Evolutionary conservation across 2,888 invertebrate species (phyloP).

Genomic region (Liodrosophila aerea): DNA sequence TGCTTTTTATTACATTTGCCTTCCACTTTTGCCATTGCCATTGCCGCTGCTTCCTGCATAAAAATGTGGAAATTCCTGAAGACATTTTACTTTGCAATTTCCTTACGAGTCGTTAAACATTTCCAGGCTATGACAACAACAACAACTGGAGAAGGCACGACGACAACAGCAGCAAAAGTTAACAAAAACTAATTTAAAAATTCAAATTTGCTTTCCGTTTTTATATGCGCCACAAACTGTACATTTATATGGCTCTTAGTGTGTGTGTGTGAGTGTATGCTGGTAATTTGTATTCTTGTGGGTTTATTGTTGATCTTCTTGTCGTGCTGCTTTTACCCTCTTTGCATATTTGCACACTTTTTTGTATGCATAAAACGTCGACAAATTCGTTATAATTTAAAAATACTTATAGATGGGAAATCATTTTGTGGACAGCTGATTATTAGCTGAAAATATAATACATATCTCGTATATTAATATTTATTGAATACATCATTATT

Average conservation of each 20-base stretch:
- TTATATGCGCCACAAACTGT: slow-evolving; percentile 74
- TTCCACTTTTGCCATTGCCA: slow-evolving; percentile 17
- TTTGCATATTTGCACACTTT: slow-evolving; percentile 39
- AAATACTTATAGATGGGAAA: slow-evolving; percentile 9
- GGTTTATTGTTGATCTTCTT: slow-evolving; percentile 75
- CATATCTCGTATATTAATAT: too few relatives aligned
- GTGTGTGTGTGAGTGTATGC: slow-evolving; percentile 34
- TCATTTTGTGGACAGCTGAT: too few relatives aligned
- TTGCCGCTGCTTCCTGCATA: slow-evolving; percentile 56
- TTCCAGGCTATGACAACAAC: slow-evolving; percentile 66
- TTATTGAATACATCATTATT: too few relatives aligned
- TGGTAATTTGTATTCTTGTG: slow-evolving; percentile 80
- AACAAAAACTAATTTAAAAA: slow-evolving; percentile 83
- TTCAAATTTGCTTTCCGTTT: slow-evolving; percentile 81
- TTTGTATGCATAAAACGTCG: slow-evolving; percentile 39
- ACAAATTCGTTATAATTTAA: slow-evolving; percentile 42
- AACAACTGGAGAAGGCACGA: slow-evolving; percentile 24
- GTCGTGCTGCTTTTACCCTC: slow-evolving; percentile 37
- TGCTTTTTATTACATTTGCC: slow-evolving; percentile 65
- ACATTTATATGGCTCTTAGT: slow-evolving; percentile 62
- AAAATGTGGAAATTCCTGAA: slow-evolving; percentile 74
- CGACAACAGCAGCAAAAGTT: slow-evolving; percentile 72
- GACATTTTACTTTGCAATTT: slow-evolving; percentile 79
- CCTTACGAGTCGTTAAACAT: slow-evolving; percentile 81
- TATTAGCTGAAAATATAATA: too few relatives aligned